Evolutionary conservation across 2,797 vertebrate species (phyloP).

Genomic region (Protosalanx chinensis): DNA sequence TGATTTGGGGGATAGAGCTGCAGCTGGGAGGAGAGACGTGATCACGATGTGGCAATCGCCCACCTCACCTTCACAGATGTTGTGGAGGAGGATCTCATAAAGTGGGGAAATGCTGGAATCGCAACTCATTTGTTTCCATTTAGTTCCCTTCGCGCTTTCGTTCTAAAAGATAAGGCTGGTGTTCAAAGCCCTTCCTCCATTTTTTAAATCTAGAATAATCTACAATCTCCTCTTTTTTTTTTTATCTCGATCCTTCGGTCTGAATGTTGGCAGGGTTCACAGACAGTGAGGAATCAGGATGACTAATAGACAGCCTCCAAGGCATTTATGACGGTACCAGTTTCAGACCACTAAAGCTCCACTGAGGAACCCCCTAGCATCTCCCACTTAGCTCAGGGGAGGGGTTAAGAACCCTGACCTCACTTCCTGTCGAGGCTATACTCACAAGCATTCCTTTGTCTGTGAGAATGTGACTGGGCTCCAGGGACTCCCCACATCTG

Average conservation of each 20-base stretch:
- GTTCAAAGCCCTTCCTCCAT: background rate
- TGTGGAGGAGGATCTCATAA: slow-evolving; percentile 39
- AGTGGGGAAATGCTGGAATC: slow-evolving; percentile 22
- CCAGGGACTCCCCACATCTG: slow-evolving; percentile 77
- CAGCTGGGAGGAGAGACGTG: background rate
- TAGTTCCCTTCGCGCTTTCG: slow-evolving; percentile 1
- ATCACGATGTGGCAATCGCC: slow-evolving; percentile 48
- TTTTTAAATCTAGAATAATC: background rate
- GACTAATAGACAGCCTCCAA: slow-evolving; percentile 49
- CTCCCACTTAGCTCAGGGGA: slow-evolving; percentile 62
- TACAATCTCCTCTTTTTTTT: background rate
- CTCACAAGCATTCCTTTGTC: slow-evolving; percentile 81
- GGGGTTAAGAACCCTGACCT: slow-evolving; percentile 76
- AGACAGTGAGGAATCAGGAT: slow-evolving; percentile 26
- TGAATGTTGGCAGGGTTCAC: slow-evolving; percentile 26
- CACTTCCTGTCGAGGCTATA: slow-evolving; percentile 76
- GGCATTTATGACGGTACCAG: slow-evolving; percentile 61
- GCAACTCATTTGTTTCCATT: slow-evolving; percentile 15
- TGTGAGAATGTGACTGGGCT: slow-evolving; percentile 77
- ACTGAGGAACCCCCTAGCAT: slow-evolving; percentile 41
- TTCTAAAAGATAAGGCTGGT: background rate
- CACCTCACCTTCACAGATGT: slow-evolving; percentile 35
- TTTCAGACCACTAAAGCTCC: slow-evolving; percentile 31
- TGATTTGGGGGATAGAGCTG: background rate
- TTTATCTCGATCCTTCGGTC: background rate